Conservation (phyloP, 2,888 invertebrate genomes). For the Bibio marci region DNA sequence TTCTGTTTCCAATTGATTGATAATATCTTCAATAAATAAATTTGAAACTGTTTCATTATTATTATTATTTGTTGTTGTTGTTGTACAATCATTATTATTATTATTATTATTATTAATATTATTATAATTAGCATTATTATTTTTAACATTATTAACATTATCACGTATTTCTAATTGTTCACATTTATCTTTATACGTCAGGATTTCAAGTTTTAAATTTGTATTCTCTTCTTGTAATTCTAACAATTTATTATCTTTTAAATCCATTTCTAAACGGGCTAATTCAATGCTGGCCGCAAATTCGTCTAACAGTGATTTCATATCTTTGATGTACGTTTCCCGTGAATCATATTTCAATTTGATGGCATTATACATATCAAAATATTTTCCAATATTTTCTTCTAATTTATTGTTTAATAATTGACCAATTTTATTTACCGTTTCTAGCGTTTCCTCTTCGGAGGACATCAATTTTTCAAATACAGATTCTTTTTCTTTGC, state of each 20-base stretch:
- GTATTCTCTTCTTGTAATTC: conserved; percentile 26
- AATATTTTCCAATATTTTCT: conserved; percentile 25
- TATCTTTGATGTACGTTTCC: conserved; percentile 27
- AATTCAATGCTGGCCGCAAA: conserved; percentile 28
- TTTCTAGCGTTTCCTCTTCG: conserved; percentile 28
- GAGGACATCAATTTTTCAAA: conserved; percentile 25
- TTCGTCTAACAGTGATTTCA: conserved; percentile 28
- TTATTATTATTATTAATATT: background rate
- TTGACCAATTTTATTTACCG: conserved; percentile 30
- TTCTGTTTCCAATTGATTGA: conserved; percentile 4
- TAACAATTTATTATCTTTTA: conserved; percentile 23
- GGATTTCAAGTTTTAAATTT: conserved; percentile 25
- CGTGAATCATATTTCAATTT: conserved; percentile 27
- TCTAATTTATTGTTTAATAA: conserved; percentile 29
- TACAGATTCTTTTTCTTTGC: conserved; percentile 27
- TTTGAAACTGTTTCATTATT: conserved; percentile 8
- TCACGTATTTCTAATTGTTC: conserved; percentile 13
- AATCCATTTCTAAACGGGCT: conserved; percentile 26
- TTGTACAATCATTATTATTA: background rate
- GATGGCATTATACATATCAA: conserved; percentile 25
- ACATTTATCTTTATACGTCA: conserved; percentile 19
- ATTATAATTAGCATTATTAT: background rate
- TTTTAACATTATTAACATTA: background rate
- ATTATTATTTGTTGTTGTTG: conserved; percentile 1
- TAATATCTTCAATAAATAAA: conserved; percentile 10